Base-by-base conservation (phyloP, 2,888 invertebrate species). In the Choristoneura rosaceana region DNA sequence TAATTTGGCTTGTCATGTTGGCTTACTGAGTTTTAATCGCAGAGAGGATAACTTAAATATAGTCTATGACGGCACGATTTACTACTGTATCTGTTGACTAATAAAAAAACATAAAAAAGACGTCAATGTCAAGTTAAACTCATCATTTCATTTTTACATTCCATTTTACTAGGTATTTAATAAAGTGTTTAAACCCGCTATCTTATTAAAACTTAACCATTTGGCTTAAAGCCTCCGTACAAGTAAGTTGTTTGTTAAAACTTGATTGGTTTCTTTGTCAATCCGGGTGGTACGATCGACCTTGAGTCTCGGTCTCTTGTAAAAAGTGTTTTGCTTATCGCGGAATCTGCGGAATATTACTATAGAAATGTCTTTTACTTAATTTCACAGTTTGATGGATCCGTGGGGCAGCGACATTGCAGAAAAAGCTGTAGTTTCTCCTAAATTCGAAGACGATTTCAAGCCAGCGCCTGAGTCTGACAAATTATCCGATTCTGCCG, bases 381-480 rank as follows among this genome's bases (percentile, higher is more conserved):
- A 50, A 71, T 82, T 82, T 45, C 82, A 92, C 90, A 84, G 82
- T 86, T 94, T 92, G 85, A 94, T 94, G 94, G 94, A 93, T 93
- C 94, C 94, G 87, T 94, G 94, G 94, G 94, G 94, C 77, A 83
- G 81, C 79, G 84, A 89, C 84, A 81, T 76, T 77, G 84, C 79
- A 74, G 83, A 83, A 78, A 83, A 82, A 75, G 77, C 84, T 75
- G 82, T 75, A 76, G 82, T 80, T 71, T 84, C 80, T 62, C 78
- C 89, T 73, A 85, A 89, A 81, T 96, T 96, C 78, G 95, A 96
- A 87, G 95, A 96, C 79, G 93, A 95, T 85, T 95, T 95, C 81
- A 86, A 90, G 76, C 91, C 95, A 43, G 81, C 84, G 73, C 79
- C 78, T 38, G 81, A 87, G 73, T 81, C 79, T 65, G 86, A 87